These are phyloP conservation scores for Capitulum mitella DNA, from an alignment of 2,888 invertebrate species.

Conservation along the genomic window DNA sequence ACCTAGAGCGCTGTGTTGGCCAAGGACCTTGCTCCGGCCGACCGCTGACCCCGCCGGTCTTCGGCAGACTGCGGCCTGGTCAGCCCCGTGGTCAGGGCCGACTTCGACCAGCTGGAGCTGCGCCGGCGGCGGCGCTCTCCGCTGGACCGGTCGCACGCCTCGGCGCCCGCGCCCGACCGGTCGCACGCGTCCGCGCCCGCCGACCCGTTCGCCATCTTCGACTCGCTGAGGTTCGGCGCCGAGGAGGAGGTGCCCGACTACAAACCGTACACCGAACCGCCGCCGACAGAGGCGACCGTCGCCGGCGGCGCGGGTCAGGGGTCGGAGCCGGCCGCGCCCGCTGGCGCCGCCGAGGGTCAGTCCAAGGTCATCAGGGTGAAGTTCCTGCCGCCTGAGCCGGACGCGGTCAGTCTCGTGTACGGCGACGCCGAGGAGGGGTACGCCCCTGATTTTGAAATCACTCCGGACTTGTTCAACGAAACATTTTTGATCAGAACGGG, in stretches of 20 bases:
- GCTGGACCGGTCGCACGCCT: neutral
- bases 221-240: neutral
- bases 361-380: neutral
- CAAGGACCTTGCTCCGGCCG: no score
- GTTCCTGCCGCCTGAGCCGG: neutral
- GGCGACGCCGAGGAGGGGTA: neutral
- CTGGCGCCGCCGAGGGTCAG: neutral
- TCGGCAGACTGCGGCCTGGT: conserved; percentile 8
- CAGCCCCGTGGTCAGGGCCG: neutral
- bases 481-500: neutral
- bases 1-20: no score
- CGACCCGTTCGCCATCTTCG: conserved; percentile 18
- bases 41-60: no score
- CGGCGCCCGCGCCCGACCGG: neutral
- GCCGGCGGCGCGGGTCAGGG: neutral
- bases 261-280: conserved; percentile 3
- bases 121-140: neutral
- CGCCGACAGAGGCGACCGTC: neutral
- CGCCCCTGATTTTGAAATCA: neutral
- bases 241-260: neutral
- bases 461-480: neutral
- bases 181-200: neutral
- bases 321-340: no score
- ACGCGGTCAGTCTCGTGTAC: neutral
- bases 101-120: conserved; percentile 17